phyloP scores from a whole-genome alignment of 2,113 vertebrate genomes.

The Leucoraja erinaceus region DNA sequence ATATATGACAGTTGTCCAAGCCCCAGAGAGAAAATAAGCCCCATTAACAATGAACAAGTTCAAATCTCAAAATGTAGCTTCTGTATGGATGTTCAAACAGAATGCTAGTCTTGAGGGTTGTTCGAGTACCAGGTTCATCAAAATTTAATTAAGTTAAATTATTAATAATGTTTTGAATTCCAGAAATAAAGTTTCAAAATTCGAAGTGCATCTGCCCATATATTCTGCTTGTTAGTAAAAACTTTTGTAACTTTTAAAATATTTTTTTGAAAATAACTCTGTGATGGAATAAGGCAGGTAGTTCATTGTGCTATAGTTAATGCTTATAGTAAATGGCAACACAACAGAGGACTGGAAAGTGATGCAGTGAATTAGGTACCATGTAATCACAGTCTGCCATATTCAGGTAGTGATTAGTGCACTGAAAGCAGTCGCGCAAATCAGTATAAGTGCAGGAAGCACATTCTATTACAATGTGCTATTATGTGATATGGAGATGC shows the following conservation, averaged over 20 bases:
- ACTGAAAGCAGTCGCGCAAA: not conserved
- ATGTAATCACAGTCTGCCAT: not conserved
- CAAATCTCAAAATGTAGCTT: not conserved
- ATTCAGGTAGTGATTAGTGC: not conserved
- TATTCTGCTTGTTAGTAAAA: not conserved
- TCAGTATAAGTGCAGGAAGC: not conserved
- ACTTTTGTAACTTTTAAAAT: not conserved
- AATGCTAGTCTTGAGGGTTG: not conserved
- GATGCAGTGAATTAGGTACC: not conserved
- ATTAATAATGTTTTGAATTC: not conserved
- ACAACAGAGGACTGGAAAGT: not conserved
- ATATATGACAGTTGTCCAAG: not conserved
- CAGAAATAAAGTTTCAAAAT: not conserved
- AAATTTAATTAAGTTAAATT: not conserved
- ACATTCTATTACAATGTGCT: not conserved
- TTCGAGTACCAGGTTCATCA: not conserved
- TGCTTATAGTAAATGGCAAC: not conserved
- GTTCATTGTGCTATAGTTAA: not conserved
- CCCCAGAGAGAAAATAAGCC: not conserved
- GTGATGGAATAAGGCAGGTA: not conserved
- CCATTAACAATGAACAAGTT: not conserved
- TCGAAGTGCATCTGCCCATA: not conserved
- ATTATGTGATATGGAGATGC: not conserved
- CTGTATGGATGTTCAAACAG: constrained; percentile 13
- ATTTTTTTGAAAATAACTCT: not conserved